A percentile compares a stretch with the other conserved stretches of the same genome.
Evolutionary conservation across 1,140 invertebrate species (phyloP).

Genomic region (Drosophila athabasca): DNA sequence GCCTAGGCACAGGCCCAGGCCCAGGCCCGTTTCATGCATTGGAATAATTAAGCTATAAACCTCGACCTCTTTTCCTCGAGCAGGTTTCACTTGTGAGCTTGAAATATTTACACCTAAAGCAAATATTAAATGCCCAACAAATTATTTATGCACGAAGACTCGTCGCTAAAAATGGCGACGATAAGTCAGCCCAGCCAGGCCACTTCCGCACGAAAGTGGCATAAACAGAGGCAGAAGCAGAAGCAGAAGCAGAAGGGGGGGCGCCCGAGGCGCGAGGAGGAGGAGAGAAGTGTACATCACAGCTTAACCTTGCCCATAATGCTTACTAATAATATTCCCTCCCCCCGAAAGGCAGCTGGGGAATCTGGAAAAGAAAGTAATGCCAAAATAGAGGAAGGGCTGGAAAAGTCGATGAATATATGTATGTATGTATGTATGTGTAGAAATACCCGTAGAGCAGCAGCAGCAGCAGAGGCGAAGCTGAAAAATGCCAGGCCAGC

Average conservation of each 20-base stretch:
- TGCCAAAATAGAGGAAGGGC: conserved; percentile 58
- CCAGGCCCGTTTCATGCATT: conserved; percentile 69
- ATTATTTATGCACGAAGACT: conserved; percentile 75
- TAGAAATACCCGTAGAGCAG: no score
- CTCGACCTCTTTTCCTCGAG: conserved; percentile 69
- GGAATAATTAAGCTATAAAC: conserved; percentile 81
- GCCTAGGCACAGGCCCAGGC: background rate
- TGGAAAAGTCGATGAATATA: conserved; percentile 30
- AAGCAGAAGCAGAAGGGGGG: no score
- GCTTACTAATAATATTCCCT: conserved; percentile 49
- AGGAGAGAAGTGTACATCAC: background rate
- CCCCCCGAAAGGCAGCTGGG: conserved; percentile 13
- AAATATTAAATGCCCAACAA: conserved; percentile 77
- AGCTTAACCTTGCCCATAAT: conserved; percentile 56
- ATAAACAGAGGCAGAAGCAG: conserved; percentile 37
- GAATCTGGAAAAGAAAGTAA: conserved; percentile 34
- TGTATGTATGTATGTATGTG: no score
- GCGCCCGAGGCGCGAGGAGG: no score
- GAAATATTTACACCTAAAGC: conserved; percentile 80
- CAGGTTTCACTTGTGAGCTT: conserved; percentile 70
- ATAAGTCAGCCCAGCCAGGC: conserved; percentile 72
- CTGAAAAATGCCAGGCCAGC: conserved; percentile 52
- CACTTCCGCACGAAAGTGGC: conserved; percentile 70
- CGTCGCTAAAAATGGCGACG: conserved; percentile 70
- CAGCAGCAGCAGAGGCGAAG: conserved; percentile 23